Percentiles rank a stretch among this genome's conserved stretches.
Conservation (phyloP, 2,888 invertebrate species). For the Dendrolimus houi region DNA sequence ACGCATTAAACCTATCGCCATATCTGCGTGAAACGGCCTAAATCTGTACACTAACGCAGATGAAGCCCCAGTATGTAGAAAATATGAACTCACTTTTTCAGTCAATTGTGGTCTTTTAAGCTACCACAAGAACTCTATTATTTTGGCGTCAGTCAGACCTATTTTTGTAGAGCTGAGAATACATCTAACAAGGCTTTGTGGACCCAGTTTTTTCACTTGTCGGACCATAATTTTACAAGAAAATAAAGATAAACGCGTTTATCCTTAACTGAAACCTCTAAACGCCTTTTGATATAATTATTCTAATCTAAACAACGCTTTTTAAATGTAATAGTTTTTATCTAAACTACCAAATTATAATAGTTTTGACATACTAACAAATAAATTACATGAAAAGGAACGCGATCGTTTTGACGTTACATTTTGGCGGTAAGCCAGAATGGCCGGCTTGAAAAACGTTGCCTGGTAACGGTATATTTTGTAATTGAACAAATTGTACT, state of each 20-base stretch:
- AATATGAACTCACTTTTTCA: no score
- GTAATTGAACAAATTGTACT: background rate
- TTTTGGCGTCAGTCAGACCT: no score
- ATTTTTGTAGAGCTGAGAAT: no score
- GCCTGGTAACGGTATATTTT: background rate
- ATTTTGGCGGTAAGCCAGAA: background rate
- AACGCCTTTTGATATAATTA: background rate
- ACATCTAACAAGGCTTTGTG: no score
- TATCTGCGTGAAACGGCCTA: no score
- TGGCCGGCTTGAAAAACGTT: background rate
- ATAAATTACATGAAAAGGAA: slow-evolving; percentile 2
- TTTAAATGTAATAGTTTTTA: background rate
- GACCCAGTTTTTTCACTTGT: no score
- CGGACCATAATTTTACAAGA: no score
- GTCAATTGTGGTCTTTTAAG: no score
- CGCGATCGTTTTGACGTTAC: background rate
- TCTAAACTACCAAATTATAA: background rate
- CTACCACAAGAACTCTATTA: no score
- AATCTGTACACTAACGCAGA: no score
- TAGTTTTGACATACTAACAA: background rate
- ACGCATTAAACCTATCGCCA: no score
- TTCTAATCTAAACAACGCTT: background rate
- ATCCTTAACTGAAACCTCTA: background rate
- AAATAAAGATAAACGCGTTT: background rate
- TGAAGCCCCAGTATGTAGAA: no score